Evolutionary conservation across 1,140 invertebrate species (phyloP).

Genomic region (Neuroterus valhalla): DNA sequence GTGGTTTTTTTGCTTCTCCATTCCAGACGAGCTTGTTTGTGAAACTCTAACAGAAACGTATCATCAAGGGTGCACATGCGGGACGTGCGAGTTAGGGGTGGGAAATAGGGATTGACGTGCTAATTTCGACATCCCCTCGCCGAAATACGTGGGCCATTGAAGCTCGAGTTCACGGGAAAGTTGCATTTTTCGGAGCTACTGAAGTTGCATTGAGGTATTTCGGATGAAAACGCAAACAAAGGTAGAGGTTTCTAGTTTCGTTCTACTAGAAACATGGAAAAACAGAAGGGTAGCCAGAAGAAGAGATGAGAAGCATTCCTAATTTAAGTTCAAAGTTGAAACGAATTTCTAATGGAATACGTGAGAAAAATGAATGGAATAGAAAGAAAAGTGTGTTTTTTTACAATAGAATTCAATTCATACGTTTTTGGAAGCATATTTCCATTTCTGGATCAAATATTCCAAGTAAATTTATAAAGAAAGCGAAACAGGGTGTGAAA

Average conservation of each 20-base stretch:
- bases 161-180: constrained; percentile 8
- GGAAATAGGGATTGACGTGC: constrained; percentile 20
- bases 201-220: constrained; percentile 24
- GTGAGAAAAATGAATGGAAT: no score
- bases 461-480: no score
- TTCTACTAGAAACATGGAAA: not conserved
- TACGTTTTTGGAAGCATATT: no score
- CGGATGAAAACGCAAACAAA: not conserved
- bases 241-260: constrained; percentile 16
- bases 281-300: not conserved
- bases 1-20: constrained; percentile 6
- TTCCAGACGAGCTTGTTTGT: constrained; percentile 1
- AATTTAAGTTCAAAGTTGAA: constrained; percentile 1
- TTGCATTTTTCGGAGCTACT: not conserved
- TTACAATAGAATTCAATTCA: no score
- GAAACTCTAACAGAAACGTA: constrained; percentile 26
- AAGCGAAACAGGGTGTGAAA: no score
- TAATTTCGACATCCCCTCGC: constrained; percentile 14
- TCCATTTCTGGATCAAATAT: no score
- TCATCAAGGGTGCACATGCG: not conserved
- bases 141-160: not conserved
- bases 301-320: not conserved
- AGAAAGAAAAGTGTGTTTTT: no score
- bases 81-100: not conserved
- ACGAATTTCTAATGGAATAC: constrained; percentile 8